phyloP scores from a whole-genome alignment of 2,113 vertebrate species.

The Chlorodrepanis virens region DNA sequence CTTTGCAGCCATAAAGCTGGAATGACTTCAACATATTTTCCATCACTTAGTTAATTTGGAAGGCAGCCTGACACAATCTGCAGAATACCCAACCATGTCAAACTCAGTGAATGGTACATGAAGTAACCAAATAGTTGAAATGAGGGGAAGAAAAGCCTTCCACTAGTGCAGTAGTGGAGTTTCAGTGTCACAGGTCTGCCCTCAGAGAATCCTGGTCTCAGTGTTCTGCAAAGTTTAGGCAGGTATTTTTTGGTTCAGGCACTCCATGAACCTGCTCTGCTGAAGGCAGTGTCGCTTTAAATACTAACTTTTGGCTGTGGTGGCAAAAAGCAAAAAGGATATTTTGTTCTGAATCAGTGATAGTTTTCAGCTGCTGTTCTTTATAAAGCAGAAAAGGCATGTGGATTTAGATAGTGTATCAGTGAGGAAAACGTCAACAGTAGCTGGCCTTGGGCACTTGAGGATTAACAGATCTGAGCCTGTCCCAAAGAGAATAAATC shows the following conservation, averaged over 20 bases:
- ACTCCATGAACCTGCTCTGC: neutral
- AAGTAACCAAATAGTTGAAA: neutral
- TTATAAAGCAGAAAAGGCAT: neutral
- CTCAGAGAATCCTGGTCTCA: neutral
- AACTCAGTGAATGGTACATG: neutral
- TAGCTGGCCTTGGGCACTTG: neutral
- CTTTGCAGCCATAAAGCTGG: neutral
- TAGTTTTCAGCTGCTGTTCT: neutral
- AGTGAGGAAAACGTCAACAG: neutral
- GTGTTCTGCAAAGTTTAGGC: neutral
- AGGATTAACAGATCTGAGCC: neutral
- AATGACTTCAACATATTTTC: neutral
- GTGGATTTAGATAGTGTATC: neutral
- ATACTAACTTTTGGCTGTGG: neutral
- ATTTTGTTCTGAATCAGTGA: neutral
- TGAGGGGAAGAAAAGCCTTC: neutral
- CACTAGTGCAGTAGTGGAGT: no score
- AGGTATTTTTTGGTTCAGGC: neutral
- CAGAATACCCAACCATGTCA: neutral
- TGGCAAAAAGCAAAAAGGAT: neutral
- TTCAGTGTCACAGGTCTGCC: neutral
- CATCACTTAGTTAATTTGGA: neutral
- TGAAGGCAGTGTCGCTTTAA: neutral
- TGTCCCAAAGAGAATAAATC: neutral
- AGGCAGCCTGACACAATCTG: neutral